These are phyloP conservation scores for Tenthredo livida DNA, from an alignment of 2,888 invertebrate genomes.

Conservation along the genomic window DNA sequence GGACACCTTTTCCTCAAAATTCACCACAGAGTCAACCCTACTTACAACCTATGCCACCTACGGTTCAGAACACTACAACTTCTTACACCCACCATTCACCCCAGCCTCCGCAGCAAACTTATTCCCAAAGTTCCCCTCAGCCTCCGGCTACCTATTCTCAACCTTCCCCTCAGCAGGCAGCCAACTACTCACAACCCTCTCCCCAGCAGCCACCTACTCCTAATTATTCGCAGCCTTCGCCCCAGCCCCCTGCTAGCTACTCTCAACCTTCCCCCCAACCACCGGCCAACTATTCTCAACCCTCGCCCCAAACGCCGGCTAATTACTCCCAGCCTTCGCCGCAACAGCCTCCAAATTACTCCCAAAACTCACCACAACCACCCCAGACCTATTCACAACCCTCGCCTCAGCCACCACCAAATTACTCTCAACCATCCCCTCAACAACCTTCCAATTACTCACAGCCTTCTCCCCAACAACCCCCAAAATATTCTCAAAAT, in stretches of 20 bases:
- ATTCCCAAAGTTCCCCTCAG: conserved; percentile 68
- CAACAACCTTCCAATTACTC: conserved; percentile 79
- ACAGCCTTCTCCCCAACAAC: conserved; percentile 64
- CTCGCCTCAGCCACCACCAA: conserved; percentile 73
- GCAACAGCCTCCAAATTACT: conserved; percentile 57
- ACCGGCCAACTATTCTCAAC: conserved; percentile 65
- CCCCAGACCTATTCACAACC: conserved; percentile 63
- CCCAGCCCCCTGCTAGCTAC: conserved; percentile 60
- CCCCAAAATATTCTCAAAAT: conserved; percentile 66
- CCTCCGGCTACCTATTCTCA: conserved; percentile 64
- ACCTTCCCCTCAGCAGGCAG: conserved; percentile 64
- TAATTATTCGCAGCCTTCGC: conserved; percentile 54
- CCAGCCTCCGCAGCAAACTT: conserved; percentile 63
- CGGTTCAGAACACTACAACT: conserved; percentile 65
- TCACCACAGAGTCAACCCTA: conserved; percentile 63
- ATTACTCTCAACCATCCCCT: conserved; percentile 79
- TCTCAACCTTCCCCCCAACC: conserved; percentile 60
- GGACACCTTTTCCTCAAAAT: conserved; percentile 64
- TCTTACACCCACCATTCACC: conserved; percentile 70
- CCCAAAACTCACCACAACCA: conserved; percentile 66
- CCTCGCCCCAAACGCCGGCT: conserved; percentile 56
- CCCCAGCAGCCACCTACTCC: conserved; percentile 43
- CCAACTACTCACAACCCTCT: conserved; percentile 48
- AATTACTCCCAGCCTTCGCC: conserved; percentile 54
- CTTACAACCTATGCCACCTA: conserved; percentile 58